Percentiles rank a stretch among this genome's conserved stretches.
These are phyloP conservation scores for Acanthopleura granulata DNA, from an alignment of 2,888 invertebrate species.

Conservation along the genomic window DNA sequence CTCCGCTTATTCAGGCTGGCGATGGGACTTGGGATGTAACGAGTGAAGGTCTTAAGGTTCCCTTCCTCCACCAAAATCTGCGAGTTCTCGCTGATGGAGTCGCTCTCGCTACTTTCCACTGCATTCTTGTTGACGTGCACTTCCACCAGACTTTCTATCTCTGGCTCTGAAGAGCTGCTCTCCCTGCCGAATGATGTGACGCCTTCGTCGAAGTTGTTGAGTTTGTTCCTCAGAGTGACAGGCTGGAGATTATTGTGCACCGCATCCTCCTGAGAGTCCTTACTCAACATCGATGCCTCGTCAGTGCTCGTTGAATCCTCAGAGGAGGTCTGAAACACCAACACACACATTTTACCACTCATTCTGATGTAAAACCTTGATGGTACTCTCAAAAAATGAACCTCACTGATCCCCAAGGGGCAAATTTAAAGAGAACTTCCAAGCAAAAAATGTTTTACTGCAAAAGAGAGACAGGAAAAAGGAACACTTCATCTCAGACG, in stretches of 20 bases:
- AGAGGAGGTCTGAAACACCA: background rate
- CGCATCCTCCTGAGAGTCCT: background rate
- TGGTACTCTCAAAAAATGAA: too few relatives aligned
- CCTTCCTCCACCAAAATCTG: background rate
- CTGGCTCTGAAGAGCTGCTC: conserved; percentile 1
- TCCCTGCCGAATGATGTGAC: conserved; percentile 33
- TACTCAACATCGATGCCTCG: background rate
- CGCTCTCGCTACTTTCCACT: background rate
- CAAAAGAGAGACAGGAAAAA: too few relatives aligned
- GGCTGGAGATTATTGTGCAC: conserved; percentile 14
- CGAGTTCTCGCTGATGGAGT: conserved; percentile 18
- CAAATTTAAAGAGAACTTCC: too few relatives aligned
- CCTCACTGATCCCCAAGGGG: too few relatives aligned
- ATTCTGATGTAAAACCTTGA: too few relatives aligned
- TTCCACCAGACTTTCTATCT: conserved; percentile 9
- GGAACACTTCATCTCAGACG: too few relatives aligned
- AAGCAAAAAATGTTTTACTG: too few relatives aligned
- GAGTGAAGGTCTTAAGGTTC: conserved; percentile 12
- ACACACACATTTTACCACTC: too few relatives aligned
- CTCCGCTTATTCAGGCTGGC: conserved; percentile 17
- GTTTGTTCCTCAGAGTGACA: conserved; percentile 21
- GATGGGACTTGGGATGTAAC: conserved; percentile 25
- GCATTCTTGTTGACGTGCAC: background rate
- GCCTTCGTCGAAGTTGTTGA: conserved; percentile 35
- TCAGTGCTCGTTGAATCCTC: background rate